Evolutionary conservation across 2,797 vertebrate species (phyloP).

Genomic region (Clarias pachynema): DNA sequence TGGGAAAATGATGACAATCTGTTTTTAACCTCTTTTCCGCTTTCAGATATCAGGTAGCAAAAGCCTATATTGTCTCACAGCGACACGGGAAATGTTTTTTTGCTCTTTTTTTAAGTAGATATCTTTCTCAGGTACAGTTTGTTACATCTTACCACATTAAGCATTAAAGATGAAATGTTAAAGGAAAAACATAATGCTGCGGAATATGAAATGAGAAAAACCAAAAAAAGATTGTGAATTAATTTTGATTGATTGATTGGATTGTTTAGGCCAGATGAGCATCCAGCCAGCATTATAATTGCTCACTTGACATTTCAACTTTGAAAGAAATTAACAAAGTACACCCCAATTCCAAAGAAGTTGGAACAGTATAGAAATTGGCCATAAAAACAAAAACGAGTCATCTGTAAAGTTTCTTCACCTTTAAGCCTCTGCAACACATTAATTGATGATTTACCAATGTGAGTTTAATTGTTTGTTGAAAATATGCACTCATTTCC

Average conservation of each 20-base stretch:
- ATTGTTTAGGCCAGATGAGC: not conserved
- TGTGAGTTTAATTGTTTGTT: no score
- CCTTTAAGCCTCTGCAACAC: no score
- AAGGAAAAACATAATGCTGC: not conserved
- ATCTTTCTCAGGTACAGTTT: conserved; percentile 76
- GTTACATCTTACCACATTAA: conserved; percentile 47
- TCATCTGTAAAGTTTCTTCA: no score
- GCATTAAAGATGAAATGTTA: not conserved
- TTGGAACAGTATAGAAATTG: no score
- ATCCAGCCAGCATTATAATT: not conserved
- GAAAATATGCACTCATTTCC: no score
- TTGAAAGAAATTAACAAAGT: not conserved
- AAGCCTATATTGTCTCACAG: conserved; percentile 20
- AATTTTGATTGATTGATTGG: not conserved
- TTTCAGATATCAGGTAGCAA: conserved; percentile 33
- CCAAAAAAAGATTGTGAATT: not conserved
- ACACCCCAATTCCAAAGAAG: not conserved
- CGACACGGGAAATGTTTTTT: conserved; percentile 47
- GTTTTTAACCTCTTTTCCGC: conserved; percentile 21
- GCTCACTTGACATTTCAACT: conserved; percentile 7
- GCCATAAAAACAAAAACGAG: no score
- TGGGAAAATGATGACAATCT: conserved; percentile 47
- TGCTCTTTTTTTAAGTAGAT: conserved; percentile 54
- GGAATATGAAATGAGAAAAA: not conserved
- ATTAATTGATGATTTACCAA: no score